A percentile compares a stretch with the other conserved stretches of the same genome.
Evolutionary conservation across 2,888 invertebrate species (phyloP).

Genomic region (Diploptera punctata): DNA sequence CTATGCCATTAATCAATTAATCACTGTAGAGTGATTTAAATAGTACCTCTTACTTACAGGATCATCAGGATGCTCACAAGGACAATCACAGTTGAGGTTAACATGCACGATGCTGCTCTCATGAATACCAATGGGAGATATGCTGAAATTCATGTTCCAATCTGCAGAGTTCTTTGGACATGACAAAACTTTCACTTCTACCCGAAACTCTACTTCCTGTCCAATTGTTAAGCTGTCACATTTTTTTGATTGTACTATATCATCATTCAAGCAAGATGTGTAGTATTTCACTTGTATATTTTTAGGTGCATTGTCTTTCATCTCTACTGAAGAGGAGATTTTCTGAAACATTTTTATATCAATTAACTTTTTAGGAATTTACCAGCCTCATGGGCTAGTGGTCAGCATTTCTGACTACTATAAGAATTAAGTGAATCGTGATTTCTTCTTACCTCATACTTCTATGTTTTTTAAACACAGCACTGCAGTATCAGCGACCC

Average conservation of each 20-base stretch:
- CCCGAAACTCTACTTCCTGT: constrained; percentile 71
- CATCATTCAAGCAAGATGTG: constrained; percentile 70
- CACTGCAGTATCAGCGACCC: too few species aligned
- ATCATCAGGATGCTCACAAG: constrained; percentile 80
- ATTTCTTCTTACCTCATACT: too few species aligned
- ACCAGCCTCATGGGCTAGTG: too few species aligned
- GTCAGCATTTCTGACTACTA: too few species aligned
- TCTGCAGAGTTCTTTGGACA: constrained; percentile 85
- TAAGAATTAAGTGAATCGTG: too few species aligned
- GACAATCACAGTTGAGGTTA: constrained; percentile 94
- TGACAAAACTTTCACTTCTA: constrained; percentile 80
- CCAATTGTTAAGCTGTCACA: constrained; percentile 84
- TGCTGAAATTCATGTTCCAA: constrained; percentile 84
- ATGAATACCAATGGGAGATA: constrained; percentile 93
- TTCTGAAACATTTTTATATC: constrained; percentile 64
- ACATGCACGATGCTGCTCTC: constrained; percentile 88
- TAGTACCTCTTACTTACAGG: too few species aligned
- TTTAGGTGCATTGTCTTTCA: constrained; percentile 84
- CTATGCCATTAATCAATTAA: too few species aligned
- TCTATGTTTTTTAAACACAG: too few species aligned
- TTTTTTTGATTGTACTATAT: constrained; percentile 76
- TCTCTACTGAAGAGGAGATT: constrained; percentile 91
- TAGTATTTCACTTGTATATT: constrained; percentile 86
- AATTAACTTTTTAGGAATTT: too few species aligned
- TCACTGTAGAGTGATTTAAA: too few species aligned